Conservation (phyloP, 2,113 vertebrate genomes). For the Xyliphius kryptos region DNA sequence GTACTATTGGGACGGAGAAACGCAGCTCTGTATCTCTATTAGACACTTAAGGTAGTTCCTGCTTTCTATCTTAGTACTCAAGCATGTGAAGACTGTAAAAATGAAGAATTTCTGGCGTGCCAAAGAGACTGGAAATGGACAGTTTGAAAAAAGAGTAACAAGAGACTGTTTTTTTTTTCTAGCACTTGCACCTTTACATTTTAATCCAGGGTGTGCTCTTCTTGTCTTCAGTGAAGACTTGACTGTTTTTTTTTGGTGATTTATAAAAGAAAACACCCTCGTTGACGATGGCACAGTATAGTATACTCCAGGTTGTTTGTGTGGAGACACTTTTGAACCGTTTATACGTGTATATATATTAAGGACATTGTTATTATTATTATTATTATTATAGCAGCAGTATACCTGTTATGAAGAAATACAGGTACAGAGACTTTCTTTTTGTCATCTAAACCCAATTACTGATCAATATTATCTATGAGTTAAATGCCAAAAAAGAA, state of each 20-base stretch:
- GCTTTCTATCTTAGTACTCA: conserved; percentile 42
- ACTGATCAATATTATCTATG: conserved; percentile 60
- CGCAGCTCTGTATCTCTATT: conserved; percentile 44
- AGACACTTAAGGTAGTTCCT: conserved; percentile 47
- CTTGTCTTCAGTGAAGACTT: conserved; percentile 96
- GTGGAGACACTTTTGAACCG: conserved; percentile 72
- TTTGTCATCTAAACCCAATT: conserved; percentile 52
- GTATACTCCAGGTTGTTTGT: conserved; percentile 67
- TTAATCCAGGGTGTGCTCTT: conserved; percentile 44
- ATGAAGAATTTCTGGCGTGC: too few species aligned
- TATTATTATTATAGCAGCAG: too few species aligned
- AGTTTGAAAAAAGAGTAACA: too few species aligned
- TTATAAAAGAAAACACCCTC: conserved; percentile 37
- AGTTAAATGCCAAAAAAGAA: conserved; percentile 71
- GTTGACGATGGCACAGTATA: conserved; percentile 55
- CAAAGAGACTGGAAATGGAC: conserved; percentile 61
- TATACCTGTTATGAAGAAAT: too few species aligned
- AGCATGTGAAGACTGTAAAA: conserved; percentile 54
- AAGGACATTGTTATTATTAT: too few species aligned
- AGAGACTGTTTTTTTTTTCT: too few species aligned
- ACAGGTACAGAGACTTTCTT: too few species aligned
- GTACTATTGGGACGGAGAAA: conserved; percentile 39
- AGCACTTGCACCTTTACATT: conserved; percentile 53
- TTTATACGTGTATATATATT: conserved; percentile 68
- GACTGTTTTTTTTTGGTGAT: conserved; percentile 53